Evolutionary conservation across 2,113 vertebrate species (phyloP).

Genomic region (Vombatus ursinus): DNA sequence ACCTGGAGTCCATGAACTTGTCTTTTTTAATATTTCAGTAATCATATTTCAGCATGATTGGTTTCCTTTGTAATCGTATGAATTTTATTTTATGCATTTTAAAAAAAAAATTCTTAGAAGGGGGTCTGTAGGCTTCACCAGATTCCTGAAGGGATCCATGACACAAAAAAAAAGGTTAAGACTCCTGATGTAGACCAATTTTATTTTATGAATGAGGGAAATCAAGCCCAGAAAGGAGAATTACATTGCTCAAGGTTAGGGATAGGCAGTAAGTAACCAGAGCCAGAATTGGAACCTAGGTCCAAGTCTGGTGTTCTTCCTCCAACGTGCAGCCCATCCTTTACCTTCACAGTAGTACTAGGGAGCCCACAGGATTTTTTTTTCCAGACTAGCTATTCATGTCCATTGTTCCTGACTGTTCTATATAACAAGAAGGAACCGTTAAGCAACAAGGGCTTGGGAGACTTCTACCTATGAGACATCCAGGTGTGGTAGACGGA

Average conservation of each 20-base stretch:
- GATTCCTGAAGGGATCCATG: neutral
- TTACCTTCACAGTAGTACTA: neutral
- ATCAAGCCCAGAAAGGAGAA: neutral
- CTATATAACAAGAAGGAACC: neutral
- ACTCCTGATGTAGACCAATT: neutral
- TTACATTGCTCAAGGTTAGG: neutral
- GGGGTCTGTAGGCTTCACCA: neutral
- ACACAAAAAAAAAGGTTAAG: neutral
- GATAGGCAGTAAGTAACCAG: neutral
- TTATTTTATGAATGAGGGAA: neutral
- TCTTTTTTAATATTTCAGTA: neutral
- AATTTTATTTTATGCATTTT: neutral
- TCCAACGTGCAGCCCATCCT: neutral
- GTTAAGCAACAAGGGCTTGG: neutral
- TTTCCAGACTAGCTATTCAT: neutral
- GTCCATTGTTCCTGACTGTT: neutral
- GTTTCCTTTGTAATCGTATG: neutral
- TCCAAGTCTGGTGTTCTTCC: neutral
- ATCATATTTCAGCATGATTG: neutral
- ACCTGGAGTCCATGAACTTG: neutral
- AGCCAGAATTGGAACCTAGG: neutral
- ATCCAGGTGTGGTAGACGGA: neutral
- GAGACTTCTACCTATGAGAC: neutral
- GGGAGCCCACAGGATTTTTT: neutral
- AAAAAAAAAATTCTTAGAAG: neutral